A percentile compares a stretch with the other conserved stretches of the same genome.
phyloP scores from a whole-genome alignment of 2,888 invertebrate genomes.

The Harmothoe impar region DNA sequence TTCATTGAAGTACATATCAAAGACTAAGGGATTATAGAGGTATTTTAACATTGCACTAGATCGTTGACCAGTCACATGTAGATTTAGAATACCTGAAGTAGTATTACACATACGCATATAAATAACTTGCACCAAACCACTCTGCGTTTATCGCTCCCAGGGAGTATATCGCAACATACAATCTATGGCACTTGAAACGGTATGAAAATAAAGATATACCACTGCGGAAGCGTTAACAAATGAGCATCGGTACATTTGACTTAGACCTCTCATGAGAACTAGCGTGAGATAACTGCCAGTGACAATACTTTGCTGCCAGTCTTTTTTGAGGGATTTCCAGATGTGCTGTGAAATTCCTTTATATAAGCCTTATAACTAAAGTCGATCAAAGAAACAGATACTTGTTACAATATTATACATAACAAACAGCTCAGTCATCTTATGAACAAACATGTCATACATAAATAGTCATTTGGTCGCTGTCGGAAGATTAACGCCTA shows the following conservation, averaged over 20 bases:
- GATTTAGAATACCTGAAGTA: neutral
- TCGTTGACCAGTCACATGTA: neutral
- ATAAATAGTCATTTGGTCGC: too few species aligned
- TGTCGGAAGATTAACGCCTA: too few species aligned
- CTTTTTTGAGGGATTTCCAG: neutral
- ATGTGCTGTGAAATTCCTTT: neutral
- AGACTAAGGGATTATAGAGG: neutral
- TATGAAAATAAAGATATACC: neutral
- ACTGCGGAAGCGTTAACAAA: neutral
- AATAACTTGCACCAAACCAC: neutral
- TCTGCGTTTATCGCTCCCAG: neutral
- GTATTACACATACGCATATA: conserved; percentile 4
- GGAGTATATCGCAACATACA: neutral
- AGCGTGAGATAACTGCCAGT: neutral
- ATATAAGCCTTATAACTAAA: too few species aligned
- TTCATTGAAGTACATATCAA: too few species aligned
- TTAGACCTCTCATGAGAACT: conserved; percentile 7
- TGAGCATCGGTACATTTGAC: neutral
- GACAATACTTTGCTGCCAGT: neutral
- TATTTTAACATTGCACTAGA: conserved; percentile 18
- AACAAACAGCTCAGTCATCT: too few species aligned
- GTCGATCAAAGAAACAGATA: too few species aligned
- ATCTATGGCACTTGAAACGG: neutral
- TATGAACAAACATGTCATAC: too few species aligned
- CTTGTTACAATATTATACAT: too few species aligned